Evolutionary conservation across 2,888 invertebrate species (phyloP), one percentile per base, ranked within the genome.

Genomic region (Sepioteuthis lessoniana): DNA sequence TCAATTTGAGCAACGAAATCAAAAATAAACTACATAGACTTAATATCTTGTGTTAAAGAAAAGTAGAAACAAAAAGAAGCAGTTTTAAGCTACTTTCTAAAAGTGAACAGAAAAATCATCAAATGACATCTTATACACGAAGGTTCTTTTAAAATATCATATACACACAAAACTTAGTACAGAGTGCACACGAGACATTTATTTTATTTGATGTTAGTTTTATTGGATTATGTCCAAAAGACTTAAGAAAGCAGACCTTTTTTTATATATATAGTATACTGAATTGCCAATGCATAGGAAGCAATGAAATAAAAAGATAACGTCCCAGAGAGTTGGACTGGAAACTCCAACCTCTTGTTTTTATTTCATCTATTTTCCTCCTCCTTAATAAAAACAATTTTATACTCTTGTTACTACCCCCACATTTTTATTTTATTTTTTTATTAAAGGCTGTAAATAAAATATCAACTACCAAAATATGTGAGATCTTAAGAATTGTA

Each of bases 311-410:
- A n/a, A 76, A 76, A 76, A 76, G 76, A 76, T 76, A 76, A 76
- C 10, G n/a, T 16, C 13, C 76, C 76, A n/a, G n/a, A 76, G 76
- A n/a, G n/a, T 76, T 76, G n/a, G 76, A 76, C 76, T 35, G n/a
- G 76, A 76, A 76, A 76, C n/a, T 76, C 35, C 76, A 76, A 76
- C 76, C 76, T 76, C 76, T 76, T n/a, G 76, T n/a, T 76, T 76
- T 76, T 35, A 76, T 76, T 76, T 76, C 76, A 76, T 76, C 76
- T 76, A 76, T 76, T 76, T 76, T 76, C 76, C n/a, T 76, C n/a
- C 76, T n/a, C 76, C 76, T 76, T 76, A 76, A 76, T 76, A 76
- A 76, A 76, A 76, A 76, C 76, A 76, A 76, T 76, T 76, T 76
- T 35, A 76, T 76, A 76, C 35, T 76, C 76, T 76, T 76, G n/a